Conservation (phyloP, 2,797 vertebrate genomes). For the Parauchenoglanis punctatus region DNA sequence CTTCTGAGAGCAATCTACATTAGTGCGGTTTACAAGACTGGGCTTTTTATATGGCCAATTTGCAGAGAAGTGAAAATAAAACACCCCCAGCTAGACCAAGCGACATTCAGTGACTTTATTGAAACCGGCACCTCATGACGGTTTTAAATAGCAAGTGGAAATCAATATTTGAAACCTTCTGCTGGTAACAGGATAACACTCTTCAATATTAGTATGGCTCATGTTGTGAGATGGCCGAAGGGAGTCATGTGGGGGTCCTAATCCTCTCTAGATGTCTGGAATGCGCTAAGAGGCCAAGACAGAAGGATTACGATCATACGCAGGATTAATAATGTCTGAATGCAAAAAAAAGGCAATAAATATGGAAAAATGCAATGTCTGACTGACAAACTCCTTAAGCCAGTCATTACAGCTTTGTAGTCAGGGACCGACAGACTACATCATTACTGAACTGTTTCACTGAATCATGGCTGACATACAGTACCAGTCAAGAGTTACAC, state of each 20-base stretch:
- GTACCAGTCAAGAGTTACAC: too few relatives aligned
- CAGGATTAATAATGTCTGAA: slow-evolving; percentile 54
- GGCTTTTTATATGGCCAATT: slow-evolving; percentile 44
- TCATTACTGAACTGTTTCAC: background rate
- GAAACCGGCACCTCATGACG: slow-evolving; percentile 22
- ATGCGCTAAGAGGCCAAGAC: slow-evolving; percentile 61
- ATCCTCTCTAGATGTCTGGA: slow-evolving; percentile 52
- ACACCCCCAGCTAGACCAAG: background rate
- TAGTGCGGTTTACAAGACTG: slow-evolving; percentile 32
- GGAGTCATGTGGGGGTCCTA: slow-evolving; percentile 44
- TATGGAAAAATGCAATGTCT: background rate
- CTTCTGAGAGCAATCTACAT: slow-evolving; percentile 25
- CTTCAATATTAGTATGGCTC: slow-evolving; percentile 9
- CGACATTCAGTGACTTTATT: slow-evolving; percentile 45
- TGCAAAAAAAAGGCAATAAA: background rate
- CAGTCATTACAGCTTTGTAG: background rate
- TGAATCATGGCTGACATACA: background rate
- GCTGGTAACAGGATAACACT: slow-evolving; percentile 2
- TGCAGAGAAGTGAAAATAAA: slow-evolving; percentile 46
- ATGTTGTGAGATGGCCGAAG: slow-evolving; percentile 20
- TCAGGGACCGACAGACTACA: background rate
- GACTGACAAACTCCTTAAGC: background rate
- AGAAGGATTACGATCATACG: slow-evolving; percentile 68
- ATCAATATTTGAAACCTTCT: slow-evolving; percentile 31
- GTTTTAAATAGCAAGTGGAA: slow-evolving; percentile 26